phyloP scores from a whole-genome alignment of 2,113 vertebrate genomes.

The Zonotrichia leucophrys region DNA sequence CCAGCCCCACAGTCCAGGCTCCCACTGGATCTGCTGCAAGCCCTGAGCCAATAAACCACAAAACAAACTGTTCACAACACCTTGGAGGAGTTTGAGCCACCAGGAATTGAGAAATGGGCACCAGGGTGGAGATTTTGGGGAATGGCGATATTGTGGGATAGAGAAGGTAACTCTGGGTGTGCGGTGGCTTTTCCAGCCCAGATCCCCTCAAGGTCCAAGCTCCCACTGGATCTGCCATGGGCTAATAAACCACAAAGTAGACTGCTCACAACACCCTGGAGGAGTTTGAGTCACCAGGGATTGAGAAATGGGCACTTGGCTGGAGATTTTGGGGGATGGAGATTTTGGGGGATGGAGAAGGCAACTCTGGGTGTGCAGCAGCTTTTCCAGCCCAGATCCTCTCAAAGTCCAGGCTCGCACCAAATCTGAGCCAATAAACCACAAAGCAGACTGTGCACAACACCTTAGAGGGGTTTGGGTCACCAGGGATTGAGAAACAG shows the following conservation, averaged over 20 bases:
- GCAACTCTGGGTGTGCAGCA: fast-evolving
- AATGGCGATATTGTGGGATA: fast-evolving
- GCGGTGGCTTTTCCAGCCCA: neutral
- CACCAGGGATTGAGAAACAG: neutral
- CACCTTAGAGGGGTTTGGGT: too few relatives aligned
- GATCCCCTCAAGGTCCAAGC: neutral
- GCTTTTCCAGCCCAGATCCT: neutral
- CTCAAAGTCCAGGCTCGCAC: too few relatives aligned
- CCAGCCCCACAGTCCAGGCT: too few relatives aligned
- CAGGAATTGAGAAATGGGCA: neutral
- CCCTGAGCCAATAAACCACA: too few relatives aligned
- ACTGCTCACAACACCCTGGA: neutral
- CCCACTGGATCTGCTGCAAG: neutral
- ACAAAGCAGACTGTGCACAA: too few relatives aligned
- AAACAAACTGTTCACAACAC: neutral
- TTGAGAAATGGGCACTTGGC: neutral
- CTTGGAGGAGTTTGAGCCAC: neutral
- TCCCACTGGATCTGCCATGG: neutral
- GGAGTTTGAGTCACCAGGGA: neutral
- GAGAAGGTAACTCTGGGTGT: fast-evolving
- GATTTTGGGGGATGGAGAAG: neutral
- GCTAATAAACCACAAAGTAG: neutral
- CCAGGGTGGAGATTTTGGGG: fast-evolving
- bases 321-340: fast-evolving
- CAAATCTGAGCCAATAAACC: too few relatives aligned